These are phyloP conservation scores for Brachycybe producta DNA, from an alignment of 2,888 invertebrate species.

Conservation along the genomic window DNA sequence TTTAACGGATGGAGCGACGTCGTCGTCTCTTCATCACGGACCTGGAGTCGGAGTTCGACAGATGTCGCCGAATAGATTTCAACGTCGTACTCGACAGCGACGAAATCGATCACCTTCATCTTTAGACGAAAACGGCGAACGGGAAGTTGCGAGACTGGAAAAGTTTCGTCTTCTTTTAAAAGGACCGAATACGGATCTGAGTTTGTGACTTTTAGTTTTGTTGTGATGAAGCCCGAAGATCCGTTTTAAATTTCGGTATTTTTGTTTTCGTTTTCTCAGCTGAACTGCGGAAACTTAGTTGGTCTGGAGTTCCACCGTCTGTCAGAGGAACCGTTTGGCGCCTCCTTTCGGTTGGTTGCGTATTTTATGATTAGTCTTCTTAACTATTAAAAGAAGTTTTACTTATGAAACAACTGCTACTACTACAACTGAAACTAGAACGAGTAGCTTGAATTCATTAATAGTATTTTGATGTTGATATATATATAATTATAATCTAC, in stretches of 20 bases:
- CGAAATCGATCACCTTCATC: neutral
- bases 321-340: conserved; percentile 57
- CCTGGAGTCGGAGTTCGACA: conserved; percentile 34
- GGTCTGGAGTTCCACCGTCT: conserved; percentile 92
- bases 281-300: conserved; percentile 76
- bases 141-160: conserved; percentile 56
- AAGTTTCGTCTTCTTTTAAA: conserved; percentile 69
- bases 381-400: too few relatives aligned
- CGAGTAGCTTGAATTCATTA: too few relatives aligned
- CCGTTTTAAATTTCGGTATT: conserved; percentile 3
- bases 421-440: too few relatives aligned
- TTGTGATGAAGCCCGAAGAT: conserved; percentile 6
- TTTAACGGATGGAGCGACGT: too few relatives aligned
- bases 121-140: conserved; percentile 27
- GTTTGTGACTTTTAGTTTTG: conserved; percentile 24
- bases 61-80: too few relatives aligned
- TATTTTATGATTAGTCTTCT: too few relatives aligned
- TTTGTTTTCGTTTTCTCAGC: conserved; percentile 41
- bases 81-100: neutral
- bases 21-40: conserved; percentile 22
- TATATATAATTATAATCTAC: neutral
- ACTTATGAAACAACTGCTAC: neutral
- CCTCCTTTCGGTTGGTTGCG: conserved; percentile 45
- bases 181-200: conserved; percentile 59
- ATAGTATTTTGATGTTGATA: too few relatives aligned